phyloP scores from a whole-genome alignment of 2,113 vertebrate genomes.

The Bos javanicus region DNA sequence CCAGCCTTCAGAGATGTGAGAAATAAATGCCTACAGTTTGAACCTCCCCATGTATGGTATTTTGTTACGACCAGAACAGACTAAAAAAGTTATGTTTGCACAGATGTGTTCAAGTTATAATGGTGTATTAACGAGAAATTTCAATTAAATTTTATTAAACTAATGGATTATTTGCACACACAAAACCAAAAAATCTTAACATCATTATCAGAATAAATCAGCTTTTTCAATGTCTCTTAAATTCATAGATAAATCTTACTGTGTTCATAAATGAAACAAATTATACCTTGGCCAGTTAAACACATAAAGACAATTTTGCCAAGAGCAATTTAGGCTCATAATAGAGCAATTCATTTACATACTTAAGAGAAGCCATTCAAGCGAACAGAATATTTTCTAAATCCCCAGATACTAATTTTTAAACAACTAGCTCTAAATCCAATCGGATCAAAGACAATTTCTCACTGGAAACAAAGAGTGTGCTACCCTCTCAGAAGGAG shows the following conservation, averaged over 20 bases:
- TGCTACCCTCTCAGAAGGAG: background rate
- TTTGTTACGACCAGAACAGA: background rate
- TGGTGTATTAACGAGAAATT: background rate
- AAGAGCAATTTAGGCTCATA: conserved; percentile 32
- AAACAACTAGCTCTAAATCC: background rate
- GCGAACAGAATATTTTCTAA: conserved; percentile 25
- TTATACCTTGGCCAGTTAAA: background rate
- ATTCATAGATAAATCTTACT: conserved; percentile 29
- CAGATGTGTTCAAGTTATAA: background rate
- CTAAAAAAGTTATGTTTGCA: background rate
- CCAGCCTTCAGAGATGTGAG: background rate
- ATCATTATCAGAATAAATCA: conserved; percentile 20
- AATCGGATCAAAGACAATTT: background rate
- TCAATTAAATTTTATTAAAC: conserved; percentile 29
- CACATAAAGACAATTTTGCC: background rate
- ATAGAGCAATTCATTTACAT: background rate
- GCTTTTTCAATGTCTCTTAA: conserved; percentile 38
- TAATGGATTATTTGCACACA: conserved; percentile 11
- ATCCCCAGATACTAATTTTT: background rate
- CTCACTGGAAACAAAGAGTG: background rate
- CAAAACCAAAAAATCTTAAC: background rate
- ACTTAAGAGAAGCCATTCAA: background rate
- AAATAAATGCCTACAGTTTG: background rate
- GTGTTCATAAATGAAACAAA: conserved; percentile 29
- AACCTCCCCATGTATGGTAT: background rate